A percentile compares a stretch with the other conserved stretches of the same genome.
Conservation (phyloP, 2,888 invertebrate species). For the Leptinotarsa haldemani region DNA sequence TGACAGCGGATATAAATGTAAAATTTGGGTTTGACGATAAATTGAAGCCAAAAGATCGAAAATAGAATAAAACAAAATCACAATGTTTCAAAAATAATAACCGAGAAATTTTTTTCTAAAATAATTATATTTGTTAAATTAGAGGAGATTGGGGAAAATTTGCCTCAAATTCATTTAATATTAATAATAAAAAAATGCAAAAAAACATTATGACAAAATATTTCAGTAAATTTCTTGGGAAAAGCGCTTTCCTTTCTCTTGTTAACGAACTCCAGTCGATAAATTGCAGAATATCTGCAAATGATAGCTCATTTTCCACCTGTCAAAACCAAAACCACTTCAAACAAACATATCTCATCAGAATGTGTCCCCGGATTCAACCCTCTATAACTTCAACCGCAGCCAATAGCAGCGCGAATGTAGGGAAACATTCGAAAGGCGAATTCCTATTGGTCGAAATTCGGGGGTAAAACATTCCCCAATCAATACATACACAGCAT, state of each 20-base stretch:
- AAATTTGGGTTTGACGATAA: no score
- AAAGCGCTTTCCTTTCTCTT: neutral
- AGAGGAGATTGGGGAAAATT: no score
- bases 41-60: no score
- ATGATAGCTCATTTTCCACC: constrained; percentile 55
- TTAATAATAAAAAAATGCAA: no score
- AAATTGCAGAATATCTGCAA: constrained; percentile 53
- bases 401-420: constrained; percentile 31
- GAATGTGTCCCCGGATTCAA: constrained; percentile 19
- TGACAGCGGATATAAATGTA: no score
- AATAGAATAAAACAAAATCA: no score
- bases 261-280: constrained; percentile 11
- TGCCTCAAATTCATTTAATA: no score
- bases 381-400: constrained; percentile 13
- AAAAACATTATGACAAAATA: no score
- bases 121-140: no score
- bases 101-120: no score
- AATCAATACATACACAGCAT: constrained; percentile 37
- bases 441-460: constrained; percentile 45
- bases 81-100: no score
- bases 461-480: constrained; percentile 35
- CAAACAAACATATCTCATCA: constrained; percentile 38
- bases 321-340: constrained; percentile 55
- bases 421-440: constrained; percentile 27
- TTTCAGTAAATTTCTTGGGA: no score